Evolutionary conservation across 2,113 vertebrate genomes (phyloP), one percentile per base, ranked within the genome.

Genomic region (Leptobrachium leishanense): DNA sequence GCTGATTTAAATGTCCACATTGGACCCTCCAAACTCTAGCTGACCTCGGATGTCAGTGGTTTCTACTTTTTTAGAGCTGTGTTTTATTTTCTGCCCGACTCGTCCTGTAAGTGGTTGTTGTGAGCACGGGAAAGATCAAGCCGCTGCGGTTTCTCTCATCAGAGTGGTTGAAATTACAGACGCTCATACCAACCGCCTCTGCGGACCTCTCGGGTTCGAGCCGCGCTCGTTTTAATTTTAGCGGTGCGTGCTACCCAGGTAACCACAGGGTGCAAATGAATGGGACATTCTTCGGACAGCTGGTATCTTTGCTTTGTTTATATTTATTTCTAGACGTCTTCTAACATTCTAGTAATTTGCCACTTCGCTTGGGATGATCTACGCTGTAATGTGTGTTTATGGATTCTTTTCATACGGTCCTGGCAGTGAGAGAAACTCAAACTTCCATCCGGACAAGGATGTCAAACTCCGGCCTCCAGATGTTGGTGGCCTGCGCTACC

Each of bases 91-190:
- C 63, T 57, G 59, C 6, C 31, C 42, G 39, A 42, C 20, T 54
- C 44, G 44, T 72, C 69, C 69, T 31, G 10, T 20, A 39, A 59
- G 12, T 66, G 62, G 43, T 31, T 67, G 44, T 64, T 79, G 68
- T 79, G 54, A 50, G 41, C n/a, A 15, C 42, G 15, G 62, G 69
- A 73, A 64, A 55, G 63, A 79, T 73, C 59, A 79, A 55, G 62
- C 39, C 62, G 65, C 65, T 42, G 70, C 43, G 77, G 77, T 79
- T 67, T 66, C 50, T 46, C 77, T 79, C 70, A 73, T 73, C 77
- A 79, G 46, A 67, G 46, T 67, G 69, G 69, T 72, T 72, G 31
- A 79, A 79, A 79, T 79, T 72, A 79, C 70, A 79, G 77, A 73
- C 31, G 15, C 46, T 31, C 40, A 67, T 46, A 43, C 44, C 39